phyloP scores from a whole-genome alignment of 2,797 vertebrate species.

The Cephalopachus bancanus region DNA sequence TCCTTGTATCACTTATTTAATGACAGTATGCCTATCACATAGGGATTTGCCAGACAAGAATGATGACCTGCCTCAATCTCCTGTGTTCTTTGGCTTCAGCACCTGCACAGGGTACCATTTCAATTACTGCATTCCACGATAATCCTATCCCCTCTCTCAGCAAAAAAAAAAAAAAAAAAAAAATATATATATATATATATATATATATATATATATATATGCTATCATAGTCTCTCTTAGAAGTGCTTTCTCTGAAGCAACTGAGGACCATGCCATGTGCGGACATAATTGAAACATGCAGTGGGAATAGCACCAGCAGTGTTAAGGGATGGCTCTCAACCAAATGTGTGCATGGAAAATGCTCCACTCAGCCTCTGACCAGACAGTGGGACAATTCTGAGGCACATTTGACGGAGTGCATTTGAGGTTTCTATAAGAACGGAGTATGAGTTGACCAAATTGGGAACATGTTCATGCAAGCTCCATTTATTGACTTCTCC shows the following conservation, averaged over 20 bases:
- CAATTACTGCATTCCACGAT: fast-evolving
- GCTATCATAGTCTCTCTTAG: neutral
- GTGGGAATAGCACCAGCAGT: fast-evolving
- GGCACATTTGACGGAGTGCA: neutral
- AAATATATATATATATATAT: too few relatives aligned
- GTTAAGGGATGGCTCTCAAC: neutral
- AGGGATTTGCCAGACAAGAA: fast-evolving
- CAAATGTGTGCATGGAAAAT: neutral
- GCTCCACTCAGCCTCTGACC: too few relatives aligned
- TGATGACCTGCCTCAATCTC: fast-evolving
- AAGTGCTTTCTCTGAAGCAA: fast-evolving
- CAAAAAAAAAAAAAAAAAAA: too few relatives aligned
- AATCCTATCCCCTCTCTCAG: too few relatives aligned
- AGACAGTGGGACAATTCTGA: fast-evolving
- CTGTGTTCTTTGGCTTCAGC: neutral
- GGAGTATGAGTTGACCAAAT: too few relatives aligned
- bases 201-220: neutral
- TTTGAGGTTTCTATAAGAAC: neutral
- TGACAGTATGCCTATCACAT: neutral
- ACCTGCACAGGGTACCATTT: fast-evolving
- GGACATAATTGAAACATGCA: neutral
- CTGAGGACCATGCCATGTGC: fast-evolving
- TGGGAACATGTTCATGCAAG: fast-evolving
- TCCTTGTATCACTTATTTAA: neutral
- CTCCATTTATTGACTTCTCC: too few relatives aligned